Evolutionary conservation across 1,140 invertebrate species (phyloP).

Genomic region (Ceratosolen solmsi): DNA sequence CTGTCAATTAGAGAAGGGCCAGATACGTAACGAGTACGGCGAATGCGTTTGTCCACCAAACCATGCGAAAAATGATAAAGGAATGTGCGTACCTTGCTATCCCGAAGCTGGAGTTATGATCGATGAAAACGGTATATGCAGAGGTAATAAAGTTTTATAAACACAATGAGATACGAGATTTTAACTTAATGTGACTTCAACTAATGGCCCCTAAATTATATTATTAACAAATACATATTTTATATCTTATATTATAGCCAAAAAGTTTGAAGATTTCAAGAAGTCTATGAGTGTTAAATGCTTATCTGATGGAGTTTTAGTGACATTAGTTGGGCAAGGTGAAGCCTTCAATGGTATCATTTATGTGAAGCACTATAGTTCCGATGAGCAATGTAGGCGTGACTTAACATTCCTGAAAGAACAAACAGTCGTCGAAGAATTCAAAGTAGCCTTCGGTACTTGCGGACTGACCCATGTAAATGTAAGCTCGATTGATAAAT

Average conservation of each 20-base stretch:
- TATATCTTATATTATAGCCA: constrained; percentile 29
- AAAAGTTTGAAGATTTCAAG: constrained; percentile 79
- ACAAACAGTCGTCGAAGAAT: constrained; percentile 78
- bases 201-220: background rate
- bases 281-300: constrained; percentile 90
- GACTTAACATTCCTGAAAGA: constrained; percentile 55
- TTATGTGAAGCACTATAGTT: constrained; percentile 95
- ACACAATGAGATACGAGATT: background rate
- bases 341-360: constrained; percentile 91
- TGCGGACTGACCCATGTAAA: constrained; percentile 94
- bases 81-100: constrained; percentile 76
- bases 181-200: background rate
- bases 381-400: constrained; percentile 89
- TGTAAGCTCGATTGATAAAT: constrained; percentile 74
- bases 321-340: constrained; percentile 78
- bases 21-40: constrained; percentile 79
- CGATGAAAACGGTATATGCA: constrained; percentile 43
- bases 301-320: constrained; percentile 91
- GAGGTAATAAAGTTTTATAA: no score
- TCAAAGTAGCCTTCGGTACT: constrained; percentile 92
- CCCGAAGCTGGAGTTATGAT: constrained; percentile 45
- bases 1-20: constrained; percentile 83
- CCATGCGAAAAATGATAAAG: constrained; percentile 83
- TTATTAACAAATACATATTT: background rate
- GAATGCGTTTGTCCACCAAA: constrained; percentile 84